Percentiles rank a stretch among this genome's conserved stretches.
Evolutionary conservation across 1,140 invertebrate species (phyloP).

Genomic region (Lutraria rhynchaena): DNA sequence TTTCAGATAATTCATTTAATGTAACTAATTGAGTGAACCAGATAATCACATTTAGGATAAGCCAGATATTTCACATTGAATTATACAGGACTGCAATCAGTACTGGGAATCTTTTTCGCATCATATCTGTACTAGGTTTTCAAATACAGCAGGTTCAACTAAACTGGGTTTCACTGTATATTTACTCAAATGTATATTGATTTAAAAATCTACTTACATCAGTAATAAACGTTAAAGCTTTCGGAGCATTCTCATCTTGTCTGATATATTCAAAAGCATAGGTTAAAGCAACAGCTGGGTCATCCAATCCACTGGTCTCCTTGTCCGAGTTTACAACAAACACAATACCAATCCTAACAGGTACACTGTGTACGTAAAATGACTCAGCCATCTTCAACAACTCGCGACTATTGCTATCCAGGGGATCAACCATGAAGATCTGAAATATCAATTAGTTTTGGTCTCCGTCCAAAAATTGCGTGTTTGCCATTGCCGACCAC

Average conservation of each 20-base stretch:
- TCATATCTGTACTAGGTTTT: too few relatives aligned
- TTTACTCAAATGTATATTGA: neutral
- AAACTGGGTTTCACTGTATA: neutral
- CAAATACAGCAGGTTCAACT: too few relatives aligned
- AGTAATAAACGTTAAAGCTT: conserved; percentile 91
- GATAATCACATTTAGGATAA: too few relatives aligned
- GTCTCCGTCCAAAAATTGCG: too few relatives aligned
- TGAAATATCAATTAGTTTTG: too few relatives aligned
- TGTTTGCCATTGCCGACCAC: too few relatives aligned
- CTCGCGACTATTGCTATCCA: conserved; percentile 86
- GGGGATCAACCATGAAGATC: conserved; percentile 95
- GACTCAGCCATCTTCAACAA: conserved; percentile 95
- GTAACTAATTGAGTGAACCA: too few relatives aligned
- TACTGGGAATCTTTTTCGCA: too few relatives aligned
- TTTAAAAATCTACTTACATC: conserved; percentile 85
- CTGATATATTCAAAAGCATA: conserved; percentile 97
- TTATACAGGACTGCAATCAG: too few relatives aligned
- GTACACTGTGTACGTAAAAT: conserved; percentile 93
- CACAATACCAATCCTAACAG: conserved; percentile 92
- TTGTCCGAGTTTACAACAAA: conserved; percentile 88
- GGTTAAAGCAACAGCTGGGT: conserved; percentile 92
- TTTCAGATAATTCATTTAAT: too few relatives aligned
- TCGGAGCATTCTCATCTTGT: conserved; percentile 86
- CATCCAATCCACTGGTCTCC: conserved; percentile 85
- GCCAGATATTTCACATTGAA: too few relatives aligned